These are phyloP conservation scores for Taphrorychus bicolor DNA, from an alignment of 2,888 invertebrate genomes.

Conservation along the genomic window DNA sequence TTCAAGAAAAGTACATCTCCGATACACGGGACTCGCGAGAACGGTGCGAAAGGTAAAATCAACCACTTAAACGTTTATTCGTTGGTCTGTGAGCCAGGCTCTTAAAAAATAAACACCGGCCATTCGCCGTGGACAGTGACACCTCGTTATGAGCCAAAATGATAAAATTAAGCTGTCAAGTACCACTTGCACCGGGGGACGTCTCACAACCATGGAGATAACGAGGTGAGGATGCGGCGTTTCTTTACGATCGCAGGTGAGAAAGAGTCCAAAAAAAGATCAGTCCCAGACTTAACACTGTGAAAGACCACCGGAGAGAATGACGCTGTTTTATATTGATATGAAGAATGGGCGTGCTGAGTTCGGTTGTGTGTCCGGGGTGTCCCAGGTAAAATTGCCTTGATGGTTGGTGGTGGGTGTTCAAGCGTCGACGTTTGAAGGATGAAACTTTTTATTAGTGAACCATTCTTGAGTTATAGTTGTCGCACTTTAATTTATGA, in stretches of 20 bases:
- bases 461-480: too few relatives aligned
- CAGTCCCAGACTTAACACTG: conserved; percentile 3
- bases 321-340: conserved; percentile 28
- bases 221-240: conserved; percentile 40
- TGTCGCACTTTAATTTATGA: too few relatives aligned
- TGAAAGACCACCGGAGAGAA: conserved; percentile 27
- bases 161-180: conserved; percentile 39
- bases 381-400: conserved; percentile 24
- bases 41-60: background rate
- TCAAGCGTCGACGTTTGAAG: background rate
- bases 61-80: background rate
- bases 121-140: conserved; percentile 4
- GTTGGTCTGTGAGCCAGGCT: background rate
- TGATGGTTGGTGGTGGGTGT: background rate
- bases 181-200: conserved; percentile 34
- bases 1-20: too few relatives aligned
- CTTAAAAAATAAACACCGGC: background rate
- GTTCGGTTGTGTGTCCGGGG: conserved; percentile 16
- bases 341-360: conserved; percentile 30
- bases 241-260: conserved; percentile 32
- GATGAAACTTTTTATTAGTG: too few relatives aligned
- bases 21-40: too few relatives aligned
- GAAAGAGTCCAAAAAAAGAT: conserved; percentile 26
- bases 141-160: conserved; percentile 15
- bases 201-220: conserved; percentile 31